These are phyloP conservation scores for Otus sunia DNA, from an alignment of 2,113 vertebrate genomes.

Conservation along the genomic window DNA sequence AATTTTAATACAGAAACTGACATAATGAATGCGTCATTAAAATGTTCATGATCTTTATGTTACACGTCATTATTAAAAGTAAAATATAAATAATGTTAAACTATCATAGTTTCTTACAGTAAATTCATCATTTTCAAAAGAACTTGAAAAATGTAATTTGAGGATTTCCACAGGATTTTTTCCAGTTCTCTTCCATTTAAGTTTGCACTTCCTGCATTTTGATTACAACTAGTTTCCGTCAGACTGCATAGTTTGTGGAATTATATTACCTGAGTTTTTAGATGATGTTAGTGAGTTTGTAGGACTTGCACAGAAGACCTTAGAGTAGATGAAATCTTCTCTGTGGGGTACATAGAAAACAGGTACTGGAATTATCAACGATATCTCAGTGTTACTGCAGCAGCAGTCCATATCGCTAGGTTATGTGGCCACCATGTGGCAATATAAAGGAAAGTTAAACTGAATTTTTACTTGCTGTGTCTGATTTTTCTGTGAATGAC, in stretches of 20 bases:
- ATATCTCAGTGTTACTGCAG: background rate
- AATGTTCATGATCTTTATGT: background rate
- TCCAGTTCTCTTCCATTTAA: background rate
- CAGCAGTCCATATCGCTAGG: background rate
- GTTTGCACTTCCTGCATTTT: background rate
- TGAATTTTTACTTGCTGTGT: background rate
- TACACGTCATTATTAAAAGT: background rate
- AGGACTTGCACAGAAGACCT: background rate
- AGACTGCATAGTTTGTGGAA: background rate
- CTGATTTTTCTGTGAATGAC: background rate
- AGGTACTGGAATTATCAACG: background rate
- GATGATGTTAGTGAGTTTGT: background rate
- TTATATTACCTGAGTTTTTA: background rate
- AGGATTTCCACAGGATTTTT: background rate
- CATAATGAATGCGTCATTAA: background rate
- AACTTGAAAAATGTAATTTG: background rate
- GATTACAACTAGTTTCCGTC: background rate
- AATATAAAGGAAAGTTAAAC: background rate
- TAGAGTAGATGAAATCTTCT: background rate
- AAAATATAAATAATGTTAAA: background rate
- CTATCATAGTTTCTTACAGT: background rate
- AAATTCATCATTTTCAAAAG: background rate
- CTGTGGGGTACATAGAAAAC: background rate
- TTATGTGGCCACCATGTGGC: conserved; percentile 54
- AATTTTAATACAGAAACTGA: background rate